Conservation (phyloP, 1,140 invertebrate species). For the Aethina tumida region DNA sequence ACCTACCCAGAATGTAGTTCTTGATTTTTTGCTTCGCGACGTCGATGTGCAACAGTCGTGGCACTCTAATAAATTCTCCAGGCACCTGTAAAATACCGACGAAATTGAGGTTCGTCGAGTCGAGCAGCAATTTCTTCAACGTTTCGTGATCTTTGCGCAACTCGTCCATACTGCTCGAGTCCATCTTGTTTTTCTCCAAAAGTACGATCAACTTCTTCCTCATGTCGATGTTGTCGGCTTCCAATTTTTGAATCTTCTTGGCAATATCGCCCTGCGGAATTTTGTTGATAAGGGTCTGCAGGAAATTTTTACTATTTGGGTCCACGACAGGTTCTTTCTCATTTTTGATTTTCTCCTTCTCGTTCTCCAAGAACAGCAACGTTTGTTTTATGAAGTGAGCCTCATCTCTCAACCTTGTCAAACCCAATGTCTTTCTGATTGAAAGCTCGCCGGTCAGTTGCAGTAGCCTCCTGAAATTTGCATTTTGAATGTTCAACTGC, state of each 20-base stretch:
- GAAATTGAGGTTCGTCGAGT: too few species aligned
- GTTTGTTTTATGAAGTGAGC: conserved; percentile 6
- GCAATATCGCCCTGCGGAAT: too few species aligned
- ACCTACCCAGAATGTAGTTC: too few species aligned
- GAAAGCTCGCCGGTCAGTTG: conserved; percentile 7
- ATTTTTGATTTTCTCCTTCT: conserved; percentile 10
- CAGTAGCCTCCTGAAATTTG: conserved; percentile 11
- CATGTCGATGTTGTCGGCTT: conserved; percentile 3
- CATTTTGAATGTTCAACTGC: conserved; percentile 11
- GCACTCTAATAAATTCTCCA: too few species aligned
- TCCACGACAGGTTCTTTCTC: conserved; percentile 4
- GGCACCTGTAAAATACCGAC: too few species aligned
- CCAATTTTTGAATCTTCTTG: background rate
- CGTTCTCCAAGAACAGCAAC: conserved; percentile 8
- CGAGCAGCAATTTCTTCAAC: too few species aligned
- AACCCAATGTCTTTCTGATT: conserved; percentile 4
- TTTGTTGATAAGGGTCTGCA: too few species aligned
- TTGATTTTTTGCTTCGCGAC: too few species aligned
- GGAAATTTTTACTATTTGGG: too few species aligned
- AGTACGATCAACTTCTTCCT: conserved; percentile 2
- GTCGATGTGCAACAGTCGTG: too few species aligned
- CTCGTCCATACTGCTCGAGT: too few species aligned
- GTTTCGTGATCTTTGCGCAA: too few species aligned
- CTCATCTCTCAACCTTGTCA: conserved; percentile 4
- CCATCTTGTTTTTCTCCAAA: conserved; percentile 6